Base-by-base conservation (phyloP, 2,113 vertebrate genomes). In the Megaptera novaeangliae region DNA sequence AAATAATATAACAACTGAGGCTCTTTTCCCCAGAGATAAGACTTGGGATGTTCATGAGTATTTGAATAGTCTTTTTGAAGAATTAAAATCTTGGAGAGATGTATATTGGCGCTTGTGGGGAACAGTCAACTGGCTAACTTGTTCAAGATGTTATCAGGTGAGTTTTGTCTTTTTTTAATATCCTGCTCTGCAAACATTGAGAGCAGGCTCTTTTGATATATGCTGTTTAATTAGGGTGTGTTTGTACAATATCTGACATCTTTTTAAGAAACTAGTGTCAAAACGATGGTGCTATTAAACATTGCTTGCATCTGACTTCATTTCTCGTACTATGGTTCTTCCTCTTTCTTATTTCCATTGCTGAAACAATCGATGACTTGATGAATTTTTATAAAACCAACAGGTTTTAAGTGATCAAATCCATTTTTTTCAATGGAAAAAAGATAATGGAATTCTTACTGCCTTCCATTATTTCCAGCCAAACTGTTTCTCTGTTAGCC, bases 31-130 rank as follows among this genome's bases (percentile, higher is more conserved):
- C 97, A 99, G 99, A 98, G 99, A 99, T 98, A 99, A 99, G 98
- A 98, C 98, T 96, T 99, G 99, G 99, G 99, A 99, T 84, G 98
- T 99, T 34, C 99, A 99, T 15, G 99, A 99, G 64, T 99, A 99
- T 97, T 98, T 99, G 92, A 99, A 97, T 29, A 94, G 98, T 86
- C 99, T 99, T 94, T 99, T 99, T n/a, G 99, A 99, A 98, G 99
- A 99, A 92, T 52, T 99, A 94, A 99, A 99, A 92, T 99, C 99
- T 92, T 99, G 99, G 99, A 98, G 99, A 83, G 99, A 99, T 94
- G 99, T 99, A 46, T 99, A 99, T 91, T 99, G 99, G 99, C 99
- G 99, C 81, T 99, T 99, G 46, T 99, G 99, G 99, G 99, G 99
- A 4, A 99, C 99, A 52, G 97, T 99, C 95, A 99, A 99, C 97